Conservation (phyloP, 2,888 invertebrate genomes). For the Darwinula stevensoni region DNA sequence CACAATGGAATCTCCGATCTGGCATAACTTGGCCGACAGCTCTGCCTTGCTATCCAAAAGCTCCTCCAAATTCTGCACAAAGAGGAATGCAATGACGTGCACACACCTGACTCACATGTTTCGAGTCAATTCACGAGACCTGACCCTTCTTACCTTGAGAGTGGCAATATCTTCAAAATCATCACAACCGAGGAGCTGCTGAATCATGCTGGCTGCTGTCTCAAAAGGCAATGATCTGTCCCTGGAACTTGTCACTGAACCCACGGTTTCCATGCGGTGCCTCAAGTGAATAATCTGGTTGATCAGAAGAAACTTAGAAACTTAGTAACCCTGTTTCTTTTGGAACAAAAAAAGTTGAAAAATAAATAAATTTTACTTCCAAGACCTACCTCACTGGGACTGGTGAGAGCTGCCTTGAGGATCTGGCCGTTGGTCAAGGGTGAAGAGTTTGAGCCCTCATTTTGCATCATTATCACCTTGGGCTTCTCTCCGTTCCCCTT, state of each 20-base stretch:
- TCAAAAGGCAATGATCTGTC: slow-evolving; percentile 50
- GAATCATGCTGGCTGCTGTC: slow-evolving; percentile 58
- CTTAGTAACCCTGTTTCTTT: too few relatives aligned
- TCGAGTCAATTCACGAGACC: neutral
- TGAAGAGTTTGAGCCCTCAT: slow-evolving; percentile 20
- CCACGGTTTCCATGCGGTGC: slow-evolving; percentile 57
- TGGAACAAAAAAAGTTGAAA: too few relatives aligned
- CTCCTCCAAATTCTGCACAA: slow-evolving; percentile 52
- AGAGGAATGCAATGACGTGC: slow-evolving; percentile 10
- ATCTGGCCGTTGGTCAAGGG: slow-evolving; percentile 72
- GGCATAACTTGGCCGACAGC: slow-evolving; percentile 67
- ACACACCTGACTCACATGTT: neutral
- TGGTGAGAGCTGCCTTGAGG: slow-evolving; percentile 73
- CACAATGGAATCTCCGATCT: slow-evolving; percentile 90
- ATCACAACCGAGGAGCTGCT: slow-evolving; percentile 78
- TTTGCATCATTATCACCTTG: slow-evolving; percentile 5
- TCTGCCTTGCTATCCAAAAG: slow-evolving; percentile 55
- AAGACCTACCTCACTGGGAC: slow-evolving; percentile 42
- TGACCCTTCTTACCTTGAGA: slow-evolving; percentile 20
- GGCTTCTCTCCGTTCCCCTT: slow-evolving; percentile 13
- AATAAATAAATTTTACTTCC: too few relatives aligned
- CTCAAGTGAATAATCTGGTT: slow-evolving; percentile 48
- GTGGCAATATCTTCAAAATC: slow-evolving; percentile 89
- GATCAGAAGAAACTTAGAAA: too few relatives aligned
- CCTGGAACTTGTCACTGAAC: too few relatives aligned